These are phyloP conservation scores for Sinocyclocheilus grahami DNA, from an alignment of 2,113 vertebrate genomes.

Conservation along the genomic window DNA sequence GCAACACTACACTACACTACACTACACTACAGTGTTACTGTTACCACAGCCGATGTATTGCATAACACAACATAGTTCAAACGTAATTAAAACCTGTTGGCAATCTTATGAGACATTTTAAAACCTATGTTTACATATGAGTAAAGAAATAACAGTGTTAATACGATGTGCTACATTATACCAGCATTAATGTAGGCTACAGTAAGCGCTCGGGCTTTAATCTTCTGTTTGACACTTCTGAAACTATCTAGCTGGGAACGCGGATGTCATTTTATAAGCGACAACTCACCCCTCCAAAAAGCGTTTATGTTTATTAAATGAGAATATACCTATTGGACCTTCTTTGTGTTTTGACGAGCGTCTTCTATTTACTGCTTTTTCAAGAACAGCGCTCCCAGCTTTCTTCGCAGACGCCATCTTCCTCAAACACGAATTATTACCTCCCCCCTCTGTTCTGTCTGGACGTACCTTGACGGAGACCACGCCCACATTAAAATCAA, in stretches of 20 bases:
- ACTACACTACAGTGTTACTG: too few relatives aligned
- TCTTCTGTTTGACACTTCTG: slow-evolving; percentile 35
- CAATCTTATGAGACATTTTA: not conserved
- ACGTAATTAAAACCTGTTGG: not conserved
- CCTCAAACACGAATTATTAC: slow-evolving; percentile 58
- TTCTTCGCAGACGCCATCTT: slow-evolving; percentile 78
- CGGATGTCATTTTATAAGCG: slow-evolving; percentile 42
- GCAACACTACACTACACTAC: not conserved
- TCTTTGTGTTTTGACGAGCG: slow-evolving; percentile 73
- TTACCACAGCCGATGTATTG: not conserved
- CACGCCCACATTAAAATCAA: slow-evolving; percentile 47
- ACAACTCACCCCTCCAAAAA: not conserved
- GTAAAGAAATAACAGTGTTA: not conserved
- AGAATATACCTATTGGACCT: slow-evolving; percentile 71
- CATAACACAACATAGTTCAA: not conserved
- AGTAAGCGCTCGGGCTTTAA: slow-evolving; percentile 10
- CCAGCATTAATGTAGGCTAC: not conserved
- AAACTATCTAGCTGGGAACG: slow-evolving; percentile 2
- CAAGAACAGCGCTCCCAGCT: slow-evolving; percentile 61
- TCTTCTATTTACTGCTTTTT: slow-evolving; percentile 72
- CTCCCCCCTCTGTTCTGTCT: slow-evolving; percentile 57
- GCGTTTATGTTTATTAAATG: slow-evolving; percentile 9
- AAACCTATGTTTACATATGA: not conserved
- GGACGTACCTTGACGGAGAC: slow-evolving; percentile 54
- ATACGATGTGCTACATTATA: not conserved